Base-by-base conservation (phyloP, 1,140 invertebrate species). In the Zaprionus africanus region DNA sequence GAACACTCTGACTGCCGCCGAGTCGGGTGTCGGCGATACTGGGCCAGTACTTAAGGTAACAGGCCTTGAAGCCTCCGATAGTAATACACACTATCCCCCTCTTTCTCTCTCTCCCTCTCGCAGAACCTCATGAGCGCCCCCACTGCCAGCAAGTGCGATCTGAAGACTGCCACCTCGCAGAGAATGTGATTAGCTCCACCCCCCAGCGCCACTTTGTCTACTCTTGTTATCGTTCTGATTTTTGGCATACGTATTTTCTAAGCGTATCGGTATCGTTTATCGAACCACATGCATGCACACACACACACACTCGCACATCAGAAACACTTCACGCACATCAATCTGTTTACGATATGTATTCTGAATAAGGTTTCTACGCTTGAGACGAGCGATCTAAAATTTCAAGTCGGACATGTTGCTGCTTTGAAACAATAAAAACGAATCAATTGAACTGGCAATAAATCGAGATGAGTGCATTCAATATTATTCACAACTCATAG, bases 1-100 rank as follows among this genome's bases (percentile, higher is more conserved):
- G 12, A 38, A 22, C 6, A 7, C 46, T 0, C 19, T 51, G 19
- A 1, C 38, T 7, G 15, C 63, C 11, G 15, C 59, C 11, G 69
- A 86, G 5, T 31, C 34, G 12, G 41, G 64, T 2, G 60, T 82
- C 4, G 81, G 83, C 5, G 80, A 82, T 22, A 58, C 79, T 22
- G 49, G 24, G 15, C 26, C 66, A 31, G 24, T 28, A 26, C 6
- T 54, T 2, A 57, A 67, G 43, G 13, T 82, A 9, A 51, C 15
- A 26, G 13, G 2, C 22, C 31, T 9, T 34, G 1, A 2, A 24
- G 19, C 36, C 56, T 38, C 13, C 17, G 17, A 24, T 59, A 41
- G 31, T 34, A 34, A 11, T 34, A 34, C 9, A n/a, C 5, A n/a
- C 6, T n/a, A 17, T 43, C 1, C 28, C 28, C 7, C 28, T 31